Base-by-base conservation (phyloP, 2,888 invertebrate species). In the Dryomyza anilis region DNA sequence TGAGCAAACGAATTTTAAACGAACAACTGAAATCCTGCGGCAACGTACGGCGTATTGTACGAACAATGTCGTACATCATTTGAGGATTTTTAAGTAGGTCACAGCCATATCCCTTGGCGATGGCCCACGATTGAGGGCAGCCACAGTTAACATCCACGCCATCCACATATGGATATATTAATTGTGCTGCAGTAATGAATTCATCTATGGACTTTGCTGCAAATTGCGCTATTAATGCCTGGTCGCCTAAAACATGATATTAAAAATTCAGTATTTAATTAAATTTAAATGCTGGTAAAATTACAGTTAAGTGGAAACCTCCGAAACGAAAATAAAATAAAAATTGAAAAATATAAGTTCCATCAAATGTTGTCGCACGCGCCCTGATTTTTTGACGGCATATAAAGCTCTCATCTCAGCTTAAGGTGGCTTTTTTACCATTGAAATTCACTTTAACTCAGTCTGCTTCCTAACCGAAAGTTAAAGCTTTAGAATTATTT, bases 71-170 rank as follows among this genome's bases (percentile, higher is more conserved):
- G 70, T 89, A 87, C 5, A 98, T 88, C 10, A 90, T 75, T 76
- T 98, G 91, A 6, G 98, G 97, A 71, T 92, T 89, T 10, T 88
- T 88, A 21, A 98, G 83, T 70, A 98, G 83, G 66, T 91, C 89
- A 76, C 93, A 93, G 0, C 98, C 98, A 78, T 94, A 92, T 3
- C 95, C 95, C 78, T 94, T 93, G 71, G 91, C 88, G 83, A 94
- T 91, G 0, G 97, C 97, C 97, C 97, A 98, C 71, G 89, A 86
- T 83, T 98, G 98, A 1, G 98, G 98, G 75, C 98, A 98, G 0
- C 98, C 98, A 85, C 98, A 98, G 81, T 98, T 98, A 36, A 98
- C 85, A 84, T 98, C 98, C 2, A 97, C 91, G 6, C 98, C 98
- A 85, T 94, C 91, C 62, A 92, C 89, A 85, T 91, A 93, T 86